phyloP scores from a whole-genome alignment of 2,888 invertebrate genomes.

The Leptinotarsa tumamoca region DNA sequence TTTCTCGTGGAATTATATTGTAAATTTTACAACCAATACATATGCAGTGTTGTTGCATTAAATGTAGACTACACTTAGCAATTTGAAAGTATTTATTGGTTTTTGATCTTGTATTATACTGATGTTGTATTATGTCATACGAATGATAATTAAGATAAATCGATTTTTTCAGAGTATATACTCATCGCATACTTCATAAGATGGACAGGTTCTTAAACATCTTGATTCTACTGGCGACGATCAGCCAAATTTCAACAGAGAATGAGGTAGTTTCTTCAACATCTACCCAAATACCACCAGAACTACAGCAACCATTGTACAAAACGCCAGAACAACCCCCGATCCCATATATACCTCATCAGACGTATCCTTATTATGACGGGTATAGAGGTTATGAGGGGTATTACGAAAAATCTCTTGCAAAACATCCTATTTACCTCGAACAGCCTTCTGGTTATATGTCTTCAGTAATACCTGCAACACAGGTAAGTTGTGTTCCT shows the following conservation, averaged over 20 bases:
- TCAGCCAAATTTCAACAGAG: not conserved
- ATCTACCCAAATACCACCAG: constrained; percentile 5
- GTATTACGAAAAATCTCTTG: not conserved
- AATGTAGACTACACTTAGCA: too few species aligned
- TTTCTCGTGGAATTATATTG: too few species aligned
- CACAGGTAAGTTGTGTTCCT: constrained; percentile 24
- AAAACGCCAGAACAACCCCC: constrained; percentile 44
- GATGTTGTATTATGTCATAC: too few species aligned
- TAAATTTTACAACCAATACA: too few species aligned
- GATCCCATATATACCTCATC: constrained; percentile 50
- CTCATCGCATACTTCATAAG: not conserved
- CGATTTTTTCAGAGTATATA: not conserved
- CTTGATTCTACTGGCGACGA: not conserved
- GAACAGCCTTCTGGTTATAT: constrained; percentile 21
- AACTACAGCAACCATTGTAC: constrained; percentile 44
- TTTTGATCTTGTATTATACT: too few species aligned
- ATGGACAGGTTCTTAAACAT: not conserved
- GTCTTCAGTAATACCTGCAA: constrained; percentile 27
- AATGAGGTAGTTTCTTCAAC: not conserved
- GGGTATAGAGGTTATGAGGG: constrained; percentile 23
- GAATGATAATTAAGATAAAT: not conserved
- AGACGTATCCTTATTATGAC: constrained; percentile 53
- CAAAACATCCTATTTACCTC: constrained; percentile 1
- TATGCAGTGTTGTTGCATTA: too few species aligned
- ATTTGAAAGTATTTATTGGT: too few species aligned